A percentile compares a stretch with the other conserved stretches of the same genome.
Evolutionary conservation across 1,140 invertebrate species (phyloP).

Genomic region (Trichonephila inaurata): DNA sequence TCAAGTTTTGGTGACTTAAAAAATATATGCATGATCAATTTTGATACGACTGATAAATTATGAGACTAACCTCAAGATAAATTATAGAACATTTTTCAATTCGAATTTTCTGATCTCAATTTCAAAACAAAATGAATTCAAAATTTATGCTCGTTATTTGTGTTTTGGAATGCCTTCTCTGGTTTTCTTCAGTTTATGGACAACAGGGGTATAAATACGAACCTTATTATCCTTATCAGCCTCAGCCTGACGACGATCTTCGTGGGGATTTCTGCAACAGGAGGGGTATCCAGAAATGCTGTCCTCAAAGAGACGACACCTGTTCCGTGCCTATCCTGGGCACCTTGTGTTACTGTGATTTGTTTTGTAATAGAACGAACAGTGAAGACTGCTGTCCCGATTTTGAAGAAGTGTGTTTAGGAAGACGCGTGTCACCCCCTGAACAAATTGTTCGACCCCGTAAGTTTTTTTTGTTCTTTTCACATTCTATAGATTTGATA

Average conservation of each 20-base stretch:
- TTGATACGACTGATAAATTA: neutral
- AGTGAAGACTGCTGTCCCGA: constrained; percentile 94
- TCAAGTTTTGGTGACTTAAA: neutral
- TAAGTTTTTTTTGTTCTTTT: constrained; percentile 44
- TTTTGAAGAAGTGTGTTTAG: constrained; percentile 86
- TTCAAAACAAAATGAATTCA: neutral
- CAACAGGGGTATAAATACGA: neutral
- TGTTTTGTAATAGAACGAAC: constrained; percentile 89
- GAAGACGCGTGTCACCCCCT: constrained; percentile 13
- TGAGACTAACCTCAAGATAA: neutral
- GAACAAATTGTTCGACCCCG: constrained; percentile 39
- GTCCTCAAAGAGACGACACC: constrained; percentile 86
- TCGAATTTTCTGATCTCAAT: neutral
- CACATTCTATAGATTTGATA: neutral
- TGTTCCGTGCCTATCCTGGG: constrained; percentile 88
- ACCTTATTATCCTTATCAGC: constrained; percentile 1
- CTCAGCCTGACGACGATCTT: constrained; percentile 64
- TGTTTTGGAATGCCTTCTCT: neutral
- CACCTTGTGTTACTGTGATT: constrained; percentile 95
- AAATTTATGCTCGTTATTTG: constrained; percentile 10
- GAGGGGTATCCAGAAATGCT: constrained; percentile 83
- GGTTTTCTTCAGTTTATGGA: neutral
- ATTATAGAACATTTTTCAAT: neutral
- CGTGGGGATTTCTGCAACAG: constrained; percentile 81
- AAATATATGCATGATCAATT: neutral